A percentile compares a stretch with the other conserved stretches of the same genome.
phyloP scores from a whole-genome alignment of 2,797 vertebrate species.

The Danio tinwini region DNA sequence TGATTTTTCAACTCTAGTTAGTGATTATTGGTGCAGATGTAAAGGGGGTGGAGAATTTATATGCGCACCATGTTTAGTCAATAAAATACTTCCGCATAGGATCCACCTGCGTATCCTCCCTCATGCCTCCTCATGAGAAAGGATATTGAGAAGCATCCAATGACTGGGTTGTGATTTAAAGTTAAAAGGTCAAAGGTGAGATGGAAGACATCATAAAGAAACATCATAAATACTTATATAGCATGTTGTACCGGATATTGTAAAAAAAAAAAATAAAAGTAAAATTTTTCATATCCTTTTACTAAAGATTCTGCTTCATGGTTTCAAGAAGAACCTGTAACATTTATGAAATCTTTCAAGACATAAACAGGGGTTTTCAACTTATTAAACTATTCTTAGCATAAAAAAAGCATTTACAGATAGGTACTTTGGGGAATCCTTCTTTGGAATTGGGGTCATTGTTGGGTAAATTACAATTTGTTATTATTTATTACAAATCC shows the following conservation, averaged over 20 bases:
- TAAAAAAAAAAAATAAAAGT: not conserved
- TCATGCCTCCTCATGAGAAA: too few species aligned
- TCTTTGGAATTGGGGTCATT: too few species aligned
- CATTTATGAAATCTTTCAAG: not conserved
- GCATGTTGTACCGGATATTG: not conserved
- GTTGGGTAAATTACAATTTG: not conserved
- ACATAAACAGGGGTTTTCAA: too few species aligned
- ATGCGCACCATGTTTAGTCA: too few species aligned
- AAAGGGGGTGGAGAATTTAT: too few species aligned
- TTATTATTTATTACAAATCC: not conserved
- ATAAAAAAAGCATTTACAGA: not conserved
- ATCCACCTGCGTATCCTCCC: too few species aligned
- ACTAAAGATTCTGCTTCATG: too few species aligned
- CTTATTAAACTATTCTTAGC: too few species aligned
- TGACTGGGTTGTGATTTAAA: constrained; percentile 59
- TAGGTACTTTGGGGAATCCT: not conserved
- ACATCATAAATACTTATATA: not conserved
- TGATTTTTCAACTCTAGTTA: too few species aligned
- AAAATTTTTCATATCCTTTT: not conserved
- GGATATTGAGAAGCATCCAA: too few species aligned
- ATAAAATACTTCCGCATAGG: too few species aligned
- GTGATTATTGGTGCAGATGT: too few species aligned
- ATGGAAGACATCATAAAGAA: constrained; percentile 56
- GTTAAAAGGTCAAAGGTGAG: constrained; percentile 67
- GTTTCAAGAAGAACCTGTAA: not conserved